These are phyloP conservation scores for Aleiodes alternator DNA, from an alignment of 2,888 invertebrate species.

Conservation along the genomic window DNA sequence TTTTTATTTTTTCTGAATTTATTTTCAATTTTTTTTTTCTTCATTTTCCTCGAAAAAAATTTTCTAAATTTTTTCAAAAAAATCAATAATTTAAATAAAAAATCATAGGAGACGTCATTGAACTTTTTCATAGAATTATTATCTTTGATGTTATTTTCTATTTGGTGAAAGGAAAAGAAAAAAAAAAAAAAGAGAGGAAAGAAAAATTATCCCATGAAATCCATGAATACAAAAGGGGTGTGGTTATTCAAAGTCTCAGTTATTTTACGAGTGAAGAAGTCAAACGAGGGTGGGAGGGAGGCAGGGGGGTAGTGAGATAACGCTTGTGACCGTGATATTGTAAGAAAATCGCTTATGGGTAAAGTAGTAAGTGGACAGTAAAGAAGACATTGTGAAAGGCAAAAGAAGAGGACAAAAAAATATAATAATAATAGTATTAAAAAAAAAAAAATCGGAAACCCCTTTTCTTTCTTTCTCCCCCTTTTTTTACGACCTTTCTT, in stretches of 20 bases:
- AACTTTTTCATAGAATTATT: too few relatives aligned
- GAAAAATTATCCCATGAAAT: too few relatives aligned
- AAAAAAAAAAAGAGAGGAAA: too few relatives aligned
- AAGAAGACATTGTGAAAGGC: slow-evolving; percentile 6
- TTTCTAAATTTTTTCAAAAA: neutral
- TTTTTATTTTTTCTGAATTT: too few relatives aligned
- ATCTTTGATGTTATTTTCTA: too few relatives aligned
- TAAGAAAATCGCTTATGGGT: neutral
- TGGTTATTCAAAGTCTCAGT: neutral
- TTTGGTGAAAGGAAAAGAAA: slow-evolving; percentile 14
- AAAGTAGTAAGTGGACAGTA: slow-evolving; percentile 7
- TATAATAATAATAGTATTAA: neutral
- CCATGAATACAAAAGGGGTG: slow-evolving; percentile 14
- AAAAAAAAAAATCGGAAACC: neutral
- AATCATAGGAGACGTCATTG: too few relatives aligned
- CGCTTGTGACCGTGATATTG: neutral
- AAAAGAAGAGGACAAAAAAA: neutral
- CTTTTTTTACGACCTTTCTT: too few relatives aligned
- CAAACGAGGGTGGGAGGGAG: neutral
- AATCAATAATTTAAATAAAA: neutral
- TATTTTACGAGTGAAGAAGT: neutral
- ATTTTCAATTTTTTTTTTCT: too few relatives aligned
- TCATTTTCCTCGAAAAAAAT: neutral
- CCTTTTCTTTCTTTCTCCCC: neutral
- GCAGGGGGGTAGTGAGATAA: neutral